Conservation (phyloP, 2,797 vertebrate genomes). For the Channallabes apus region DNA sequence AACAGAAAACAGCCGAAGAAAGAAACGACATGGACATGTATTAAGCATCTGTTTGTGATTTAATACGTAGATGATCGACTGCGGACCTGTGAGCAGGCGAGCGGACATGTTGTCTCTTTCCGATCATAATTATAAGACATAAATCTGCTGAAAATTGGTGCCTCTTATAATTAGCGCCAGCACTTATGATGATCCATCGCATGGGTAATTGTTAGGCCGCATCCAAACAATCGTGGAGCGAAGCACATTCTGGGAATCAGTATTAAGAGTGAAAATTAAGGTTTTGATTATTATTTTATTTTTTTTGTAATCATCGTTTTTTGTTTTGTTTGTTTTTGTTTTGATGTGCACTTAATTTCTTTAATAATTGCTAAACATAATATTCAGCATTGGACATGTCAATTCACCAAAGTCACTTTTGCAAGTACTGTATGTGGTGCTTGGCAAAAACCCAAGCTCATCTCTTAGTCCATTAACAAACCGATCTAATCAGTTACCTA, state of each 20-base stretch:
- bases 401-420: neutral
- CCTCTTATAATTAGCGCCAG: constrained; percentile 42
- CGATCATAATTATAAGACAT: constrained; percentile 40
- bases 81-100: neutral
- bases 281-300: neutral
- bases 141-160: constrained; percentile 46
- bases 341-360: neutral
- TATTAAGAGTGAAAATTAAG: neutral
- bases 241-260: neutral
- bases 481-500: neutral
- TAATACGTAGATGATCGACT: constrained; percentile 7
- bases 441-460: neutral
- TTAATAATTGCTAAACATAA: neutral
- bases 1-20: constrained; percentile 16
- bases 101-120: constrained; percentile 22
- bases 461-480: neutral
- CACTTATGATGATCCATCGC: constrained; percentile 42
- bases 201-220: constrained; percentile 44
- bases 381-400: neutral
- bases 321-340: neutral
- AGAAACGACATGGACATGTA: constrained; percentile 14
- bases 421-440: neutral
- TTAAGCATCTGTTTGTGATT: constrained; percentile 30
- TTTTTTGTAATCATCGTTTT: neutral
- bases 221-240: constrained; percentile 39